A percentile compares a stretch with the other conserved stretches of the same genome.
Conservation (phyloP, 2,113 vertebrate species). For the Rafetus swinhoei region DNA sequence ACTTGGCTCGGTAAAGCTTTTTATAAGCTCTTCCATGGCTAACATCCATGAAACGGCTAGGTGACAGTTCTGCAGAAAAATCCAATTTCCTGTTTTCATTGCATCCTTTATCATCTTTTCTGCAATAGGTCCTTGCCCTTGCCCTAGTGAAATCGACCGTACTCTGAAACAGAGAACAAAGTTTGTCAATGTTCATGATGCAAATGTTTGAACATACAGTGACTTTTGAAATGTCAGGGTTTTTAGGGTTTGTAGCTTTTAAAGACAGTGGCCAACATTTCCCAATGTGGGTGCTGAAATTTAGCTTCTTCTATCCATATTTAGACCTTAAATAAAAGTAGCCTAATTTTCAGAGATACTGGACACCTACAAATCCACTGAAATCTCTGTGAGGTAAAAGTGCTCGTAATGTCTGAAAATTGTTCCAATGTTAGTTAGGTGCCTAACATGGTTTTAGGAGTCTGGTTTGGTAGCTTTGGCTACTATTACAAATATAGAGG, state of each 20-base stretch:
- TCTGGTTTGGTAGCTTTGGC: not conserved
- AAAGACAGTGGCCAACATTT: not conserved
- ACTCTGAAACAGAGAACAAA: slow-evolving; percentile 73
- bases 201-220: not conserved
- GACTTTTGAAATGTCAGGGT: not conserved
- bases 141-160: slow-evolving; percentile 86
- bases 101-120: slow-evolving; percentile 85
- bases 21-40: slow-evolving; percentile 88
- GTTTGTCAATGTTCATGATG: not conserved
- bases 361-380: not conserved
- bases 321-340: not conserved
- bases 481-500: not conserved
- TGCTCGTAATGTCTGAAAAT: not conserved
- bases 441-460: not conserved
- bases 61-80: slow-evolving; percentile 89
- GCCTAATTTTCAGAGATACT: not conserved
- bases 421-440: not conserved
- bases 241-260: not conserved
- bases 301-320: not conserved
- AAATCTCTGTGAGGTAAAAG: not conserved
- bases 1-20: slow-evolving; percentile 85
- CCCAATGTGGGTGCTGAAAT: not conserved
- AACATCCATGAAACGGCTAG: slow-evolving; percentile 88
- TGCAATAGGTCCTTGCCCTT: slow-evolving; percentile 87
- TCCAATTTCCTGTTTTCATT: slow-evolving; percentile 82